Evolutionary conservation across 2,797 vertebrate genomes (phyloP), one percentile per base, ranked within the genome.

Genomic region (Pelobates cultripes): DNA sequence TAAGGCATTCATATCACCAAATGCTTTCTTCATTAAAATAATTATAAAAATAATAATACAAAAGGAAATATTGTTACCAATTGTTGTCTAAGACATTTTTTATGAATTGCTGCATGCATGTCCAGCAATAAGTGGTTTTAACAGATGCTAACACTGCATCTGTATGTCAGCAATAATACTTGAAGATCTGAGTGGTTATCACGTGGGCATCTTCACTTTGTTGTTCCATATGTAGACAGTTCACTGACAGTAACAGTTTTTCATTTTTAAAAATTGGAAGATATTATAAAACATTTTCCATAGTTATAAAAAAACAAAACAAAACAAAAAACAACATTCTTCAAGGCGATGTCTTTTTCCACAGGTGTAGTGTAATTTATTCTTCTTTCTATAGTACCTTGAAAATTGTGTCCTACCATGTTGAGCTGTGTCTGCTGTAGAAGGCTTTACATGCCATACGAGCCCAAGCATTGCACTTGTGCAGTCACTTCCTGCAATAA

Each of bases 101-200:
- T 43, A 43, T 63, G 43, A 28, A 28, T 28, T 43, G 45, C 68
- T 71, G 12, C 47, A 76, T 63, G 68, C 79, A 47, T 70, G 61
- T 82, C 80, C 82, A 71, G 66, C 76, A 83, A 45, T 45, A 51
- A 84, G 13, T 43, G 51, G 41, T 68, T 67, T 60, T 7, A 75
- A 75, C 43, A 55, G 71, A 72, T 79, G 68, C 44, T 63, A 64
- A 66, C 43, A 71, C 40, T 51, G 61, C 67, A 51, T 77, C 64
- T 28, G 42, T 66, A 45, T 72, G 82, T 79, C 77, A 66, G 57
- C 45, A 79, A 53, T 79, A 84, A 84, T 84, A 84, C 77, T 75
- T 79, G 45, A 75, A 40, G 64, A 66, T 41, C 51, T 44, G 41
- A 61, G 43, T 70, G 67, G 44, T 45, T 44, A 67, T 12, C 28